A percentile compares a stretch with the other conserved stretches of the same genome.
These are phyloP conservation scores for Macropus fuliginosus DNA, from an alignment of 2,797 vertebrate genomes.

Conservation along the genomic window DNA sequence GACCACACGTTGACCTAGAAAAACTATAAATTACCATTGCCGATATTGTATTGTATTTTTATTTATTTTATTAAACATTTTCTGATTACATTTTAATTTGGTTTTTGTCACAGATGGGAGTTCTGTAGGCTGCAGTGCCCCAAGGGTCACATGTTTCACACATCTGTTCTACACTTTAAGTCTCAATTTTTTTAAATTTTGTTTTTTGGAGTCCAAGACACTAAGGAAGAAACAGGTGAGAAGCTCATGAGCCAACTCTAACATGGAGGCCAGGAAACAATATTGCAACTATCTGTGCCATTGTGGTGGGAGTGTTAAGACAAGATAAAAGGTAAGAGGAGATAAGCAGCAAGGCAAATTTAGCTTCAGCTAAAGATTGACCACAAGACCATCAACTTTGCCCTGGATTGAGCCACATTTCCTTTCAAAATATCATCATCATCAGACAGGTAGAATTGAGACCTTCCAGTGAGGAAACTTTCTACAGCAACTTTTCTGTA, in stretches of 20 bases:
- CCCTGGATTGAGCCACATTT: not conserved
- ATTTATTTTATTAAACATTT: not conserved
- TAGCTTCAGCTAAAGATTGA: not conserved
- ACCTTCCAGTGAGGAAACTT: not conserved
- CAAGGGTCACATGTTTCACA: not conserved
- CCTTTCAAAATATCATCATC: not conserved
- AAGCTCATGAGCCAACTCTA: not conserved
- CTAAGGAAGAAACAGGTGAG: not conserved
- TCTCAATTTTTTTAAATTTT: slow-evolving; percentile 2
- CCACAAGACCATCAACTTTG: not conserved
- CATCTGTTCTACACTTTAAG: not conserved
- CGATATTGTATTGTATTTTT: not conserved
- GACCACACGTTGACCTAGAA: not conserved
- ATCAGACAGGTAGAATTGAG: not conserved
- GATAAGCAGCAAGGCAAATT: not conserved
- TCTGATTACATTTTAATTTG: not conserved
- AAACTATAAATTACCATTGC: not conserved
- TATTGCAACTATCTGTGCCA: not conserved
- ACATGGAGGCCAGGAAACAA: not conserved
- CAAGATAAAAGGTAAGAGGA: not conserved
- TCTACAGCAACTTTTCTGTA: not conserved
- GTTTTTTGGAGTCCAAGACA: not conserved
- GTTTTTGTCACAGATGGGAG: not conserved
- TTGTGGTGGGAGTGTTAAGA: not conserved
- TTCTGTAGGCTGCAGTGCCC: not conserved